Conservation (phyloP, 1,140 invertebrate species). For the Oreohelix idahoensis region DNA sequence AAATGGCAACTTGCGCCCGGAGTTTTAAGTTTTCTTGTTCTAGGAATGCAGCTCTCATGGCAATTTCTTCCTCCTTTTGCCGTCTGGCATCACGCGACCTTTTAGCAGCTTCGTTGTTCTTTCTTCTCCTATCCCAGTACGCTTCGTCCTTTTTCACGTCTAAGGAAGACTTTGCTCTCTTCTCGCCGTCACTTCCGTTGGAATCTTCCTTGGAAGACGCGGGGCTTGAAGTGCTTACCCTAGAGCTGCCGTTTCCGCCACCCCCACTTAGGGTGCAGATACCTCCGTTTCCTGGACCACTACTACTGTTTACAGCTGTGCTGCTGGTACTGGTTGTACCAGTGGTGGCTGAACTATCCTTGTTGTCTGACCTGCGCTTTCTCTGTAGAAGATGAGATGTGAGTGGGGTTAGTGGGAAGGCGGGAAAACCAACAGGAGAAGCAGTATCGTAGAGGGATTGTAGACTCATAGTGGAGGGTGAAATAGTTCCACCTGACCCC, state of each 20-base stretch:
- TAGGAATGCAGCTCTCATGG: slow-evolving; percentile 68
- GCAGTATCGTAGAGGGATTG: slow-evolving; percentile 54
- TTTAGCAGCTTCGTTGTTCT: slow-evolving; percentile 74
- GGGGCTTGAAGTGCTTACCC: slow-evolving; percentile 25
- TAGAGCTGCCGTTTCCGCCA: slow-evolving; percentile 10
- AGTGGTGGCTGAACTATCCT: slow-evolving; percentile 48
- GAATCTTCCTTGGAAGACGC: background rate
- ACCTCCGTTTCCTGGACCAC: background rate
- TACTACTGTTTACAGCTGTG: slow-evolving; percentile 9
- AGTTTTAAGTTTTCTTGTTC: slow-evolving; percentile 73
- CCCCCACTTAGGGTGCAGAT: background rate
- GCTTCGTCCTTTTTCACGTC: slow-evolving; percentile 69
- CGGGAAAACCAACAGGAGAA: slow-evolving; percentile 46
- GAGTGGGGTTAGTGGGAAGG: slow-evolving; percentile 59
- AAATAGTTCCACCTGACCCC: slow-evolving; percentile 30
- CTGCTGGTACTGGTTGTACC: background rate
- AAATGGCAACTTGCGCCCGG: slow-evolving; percentile 66
- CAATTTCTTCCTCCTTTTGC: slow-evolving; percentile 72
- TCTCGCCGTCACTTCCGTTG: slow-evolving; percentile 30
- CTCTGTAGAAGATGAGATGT: slow-evolving; percentile 65
- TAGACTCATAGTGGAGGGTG: slow-evolving; percentile 19
- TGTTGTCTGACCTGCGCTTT: slow-evolving; percentile 51
- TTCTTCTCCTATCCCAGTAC: slow-evolving; percentile 73
- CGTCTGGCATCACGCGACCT: slow-evolving; percentile 71
- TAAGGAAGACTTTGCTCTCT: slow-evolving; percentile 35